Conservation (phyloP, 2,797 vertebrate genomes). For the Fistularia commersonii region DNA sequence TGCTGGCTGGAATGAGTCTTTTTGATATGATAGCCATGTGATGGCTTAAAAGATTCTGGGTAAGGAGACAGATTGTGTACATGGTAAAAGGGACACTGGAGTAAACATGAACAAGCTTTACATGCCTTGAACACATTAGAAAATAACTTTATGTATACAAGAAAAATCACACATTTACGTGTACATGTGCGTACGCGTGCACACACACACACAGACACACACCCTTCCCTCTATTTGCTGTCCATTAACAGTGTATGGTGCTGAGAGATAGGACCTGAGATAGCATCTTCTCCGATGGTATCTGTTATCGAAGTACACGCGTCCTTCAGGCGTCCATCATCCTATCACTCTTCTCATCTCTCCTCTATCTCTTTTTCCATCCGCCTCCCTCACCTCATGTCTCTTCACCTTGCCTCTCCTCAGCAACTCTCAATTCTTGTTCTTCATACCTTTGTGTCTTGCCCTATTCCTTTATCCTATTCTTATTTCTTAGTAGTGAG, state of each 20-base stretch:
- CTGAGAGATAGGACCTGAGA: constrained; percentile 60
- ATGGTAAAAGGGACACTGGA: constrained; percentile 38
- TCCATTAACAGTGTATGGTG: constrained; percentile 74
- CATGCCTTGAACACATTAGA: neutral
- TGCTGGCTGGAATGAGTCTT: constrained; percentile 64
- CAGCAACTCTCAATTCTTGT: constrained; percentile 19
- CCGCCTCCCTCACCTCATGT: constrained; percentile 38
- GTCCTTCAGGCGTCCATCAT: constrained; percentile 71
- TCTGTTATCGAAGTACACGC: constrained; percentile 79
- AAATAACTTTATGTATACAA: constrained; percentile 4
- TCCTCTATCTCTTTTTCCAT: constrained; percentile 54
- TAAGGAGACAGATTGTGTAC: constrained; percentile 55
- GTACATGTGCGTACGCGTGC: neutral
- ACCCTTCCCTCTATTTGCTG: constrained; percentile 59
- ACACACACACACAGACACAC: constrained; percentile 17
- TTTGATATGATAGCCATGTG: constrained; percentile 68
- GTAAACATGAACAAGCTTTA: constrained; percentile 11
- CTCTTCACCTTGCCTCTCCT: constrained; percentile 48
- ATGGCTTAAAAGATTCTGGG: constrained; percentile 58
- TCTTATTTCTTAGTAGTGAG: too few species aligned
- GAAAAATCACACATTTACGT: constrained; percentile 2
- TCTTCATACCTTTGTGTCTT: constrained; percentile 7
- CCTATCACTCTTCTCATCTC: constrained; percentile 68
- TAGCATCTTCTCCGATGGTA: constrained; percentile 77
- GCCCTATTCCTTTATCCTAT: constrained; percentile 1